Evolutionary conservation across 2,888 invertebrate species (phyloP), one percentile per base, ranked within the genome.

Genomic region (Papilio protenor): DNA sequence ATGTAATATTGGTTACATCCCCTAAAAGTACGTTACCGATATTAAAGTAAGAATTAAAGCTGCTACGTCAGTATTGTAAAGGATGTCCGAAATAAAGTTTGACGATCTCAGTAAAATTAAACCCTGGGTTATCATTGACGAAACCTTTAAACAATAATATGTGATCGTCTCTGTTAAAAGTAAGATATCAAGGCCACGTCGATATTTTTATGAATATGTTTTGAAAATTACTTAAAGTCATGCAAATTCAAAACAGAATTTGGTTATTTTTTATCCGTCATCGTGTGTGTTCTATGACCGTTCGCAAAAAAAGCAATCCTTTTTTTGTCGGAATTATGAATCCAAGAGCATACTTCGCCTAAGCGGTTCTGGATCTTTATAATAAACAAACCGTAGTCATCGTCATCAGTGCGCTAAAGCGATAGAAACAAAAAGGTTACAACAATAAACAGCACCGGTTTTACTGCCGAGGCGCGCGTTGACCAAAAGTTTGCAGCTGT

Each of bases 401-500:
- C 1, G 33, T 83, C 76, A 40, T 72, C 77, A 76, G 73, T 76
- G 77, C 77, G 80, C 80, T 82, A 82, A 85, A 85, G 85, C 88
- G 88, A 89, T 92, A 91, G 91, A 88, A 90, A 89, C 89, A 91
- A 89, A 89, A 91, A 90, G 88, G 85, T 89, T 90, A 87, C 75
- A 89, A 88, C 87, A 92, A 91, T 89, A 92, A 92, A 91, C 91
- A 87, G 74, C 79, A 82, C 82, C 82, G 80, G 83, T 86, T 87
- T 84, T 82, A 84, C 82, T 81, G 82, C 85, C 85, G 85, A 84
- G 87, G 88, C 88, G 84, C 88, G 89, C 88, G 91, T 92, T 94
- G 94, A 94, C 94, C 94, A 94, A 93, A 94, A 94, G 94, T 94
- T 94, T 94, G 94, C 94, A 94, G 94, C 94, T 94, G 94, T 93